Conservation (phyloP, 2,888 invertebrate genomes). For the Monoplex corrugatus region DNA sequence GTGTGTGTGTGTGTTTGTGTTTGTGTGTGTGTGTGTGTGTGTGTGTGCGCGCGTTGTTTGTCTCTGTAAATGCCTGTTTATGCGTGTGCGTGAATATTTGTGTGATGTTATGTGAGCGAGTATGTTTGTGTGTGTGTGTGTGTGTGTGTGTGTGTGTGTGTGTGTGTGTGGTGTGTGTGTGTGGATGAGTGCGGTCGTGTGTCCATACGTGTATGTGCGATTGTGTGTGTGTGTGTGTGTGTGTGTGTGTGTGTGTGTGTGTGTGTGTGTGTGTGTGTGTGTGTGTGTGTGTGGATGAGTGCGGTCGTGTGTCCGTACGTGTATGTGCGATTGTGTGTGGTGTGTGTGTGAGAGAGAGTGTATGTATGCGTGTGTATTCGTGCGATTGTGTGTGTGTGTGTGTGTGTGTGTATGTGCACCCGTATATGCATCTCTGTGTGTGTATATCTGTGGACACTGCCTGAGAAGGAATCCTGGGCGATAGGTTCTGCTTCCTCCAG, state of each 20-base stretch:
- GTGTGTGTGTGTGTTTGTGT: neutral
- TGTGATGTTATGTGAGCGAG: neutral
- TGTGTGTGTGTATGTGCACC: too few relatives aligned
- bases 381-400: neutral
- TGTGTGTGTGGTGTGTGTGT: too few relatives aligned
- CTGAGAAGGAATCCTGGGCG: too few relatives aligned
- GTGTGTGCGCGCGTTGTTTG: too few relatives aligned
- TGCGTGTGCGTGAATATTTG: neutral
- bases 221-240: neutral
- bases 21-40: too few relatives aligned
- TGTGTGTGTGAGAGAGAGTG: too few relatives aligned
- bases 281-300: neutral
- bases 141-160: too few relatives aligned
- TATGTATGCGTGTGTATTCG: neutral
- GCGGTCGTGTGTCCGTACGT: too few relatives aligned
- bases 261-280: neutral
- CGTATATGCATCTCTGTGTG: neutral
- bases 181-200: too few relatives aligned
- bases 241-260: neutral
- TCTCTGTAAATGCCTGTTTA: too few relatives aligned
- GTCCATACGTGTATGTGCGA: neutral
- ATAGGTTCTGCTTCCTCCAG: too few relatives aligned
- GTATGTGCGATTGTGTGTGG: too few relatives aligned
- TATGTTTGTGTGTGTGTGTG: neutral
- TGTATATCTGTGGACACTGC: neutral